Evolutionary conservation across 2,113 vertebrate genomes (phyloP), one percentile per base, ranked within the genome.

Genomic region (Amblyornis subalaris): DNA sequence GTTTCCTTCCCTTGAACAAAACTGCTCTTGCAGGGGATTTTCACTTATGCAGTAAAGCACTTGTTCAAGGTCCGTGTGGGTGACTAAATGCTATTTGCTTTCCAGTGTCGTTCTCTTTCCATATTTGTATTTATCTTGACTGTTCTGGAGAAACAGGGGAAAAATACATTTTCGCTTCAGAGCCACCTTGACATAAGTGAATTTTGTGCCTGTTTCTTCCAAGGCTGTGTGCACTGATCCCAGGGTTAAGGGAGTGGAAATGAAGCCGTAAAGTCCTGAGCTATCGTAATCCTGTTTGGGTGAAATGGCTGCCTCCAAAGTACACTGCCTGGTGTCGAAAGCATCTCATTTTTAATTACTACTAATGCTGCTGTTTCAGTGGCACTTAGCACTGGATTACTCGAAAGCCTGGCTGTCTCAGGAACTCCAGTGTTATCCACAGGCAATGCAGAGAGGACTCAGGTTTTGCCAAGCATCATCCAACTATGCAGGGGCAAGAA

Each of bases 21-120:
- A 62, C 72, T 48, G 79, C 90, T 90, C 83, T 75, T 20, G 35
- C 57, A 72, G 62, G 47, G 53, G 75, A 35, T 94, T 95, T 95
- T 93, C 88, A 86, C 65, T 85, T 86, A 6, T 0, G 12, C 70
- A 72, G 70, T 76, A 47, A 88, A 94, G 76, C 83, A 55, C 61
- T 87, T 33, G 65, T 94, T 95, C 44, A 12, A 78, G 81, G 40
- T 71, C 91, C 89, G 51, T 89, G 71, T 82, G 74, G 81, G 77
- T 87, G 80, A 92, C 82, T 88, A 82, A 77, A 74, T 85, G 57
- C 66, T 82, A 3, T 95, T 92, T 92, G 66, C 74, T 94, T 85
- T 87, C 61, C 86, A 64, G 10, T 71, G 36, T 65, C 61, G 23
- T 40, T 69, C 61, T 19, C 22, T 73, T 72, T 85, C 66, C 36